These are phyloP conservation scores for Mnemiopsis leidyi DNA, from an alignment of 37 sponge, comb jelly and placozoan genomes.

Conservation along the genomic window DNA sequence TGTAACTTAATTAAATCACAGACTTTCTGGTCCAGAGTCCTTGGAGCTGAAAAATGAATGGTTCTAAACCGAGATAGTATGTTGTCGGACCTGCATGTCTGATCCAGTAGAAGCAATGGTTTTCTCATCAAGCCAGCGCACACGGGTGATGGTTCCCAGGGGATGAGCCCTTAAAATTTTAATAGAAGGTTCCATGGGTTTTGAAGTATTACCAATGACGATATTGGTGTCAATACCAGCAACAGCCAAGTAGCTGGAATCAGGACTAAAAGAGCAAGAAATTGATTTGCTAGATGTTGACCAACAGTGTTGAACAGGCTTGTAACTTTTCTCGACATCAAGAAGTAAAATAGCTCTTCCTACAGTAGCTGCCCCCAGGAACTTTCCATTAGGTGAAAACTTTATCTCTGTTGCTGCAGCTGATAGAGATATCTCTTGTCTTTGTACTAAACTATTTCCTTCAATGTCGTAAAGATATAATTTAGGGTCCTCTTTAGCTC, in stretches of 20 bases:
- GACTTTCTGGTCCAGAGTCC: too few relatives aligned
- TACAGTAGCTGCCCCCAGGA: not conserved
- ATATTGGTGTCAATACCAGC: conserved; percentile 55
- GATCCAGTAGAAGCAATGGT: conserved; percentile 30
- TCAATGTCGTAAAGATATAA: conserved; percentile 33
- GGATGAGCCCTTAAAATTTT: conserved; percentile 57
- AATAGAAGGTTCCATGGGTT: conserved; percentile 54
- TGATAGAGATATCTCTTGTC: not conserved
- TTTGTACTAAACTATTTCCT: not conserved
- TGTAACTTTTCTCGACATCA: not conserved
- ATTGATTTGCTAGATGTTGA: not conserved
- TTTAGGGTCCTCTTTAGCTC: conserved; percentile 27
- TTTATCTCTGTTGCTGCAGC: not conserved
- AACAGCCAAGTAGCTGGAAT: not conserved
- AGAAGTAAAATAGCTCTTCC: not conserved
- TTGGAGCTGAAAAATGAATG: not conserved
- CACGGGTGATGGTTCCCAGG: conserved; percentile 20
- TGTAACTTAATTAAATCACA: too few relatives aligned
- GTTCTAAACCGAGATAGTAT: not conserved
- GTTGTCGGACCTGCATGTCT: conserved; percentile 10
- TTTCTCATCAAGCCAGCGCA: conserved; percentile 17
- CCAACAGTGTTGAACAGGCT: not conserved
- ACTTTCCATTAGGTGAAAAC: conserved; percentile 34
- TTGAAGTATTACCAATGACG: not conserved
- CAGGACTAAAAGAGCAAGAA: conserved; percentile 34